Base-by-base conservation (phyloP, 2,797 vertebrate genomes). In the Stomatorhinus walkeri region DNA sequence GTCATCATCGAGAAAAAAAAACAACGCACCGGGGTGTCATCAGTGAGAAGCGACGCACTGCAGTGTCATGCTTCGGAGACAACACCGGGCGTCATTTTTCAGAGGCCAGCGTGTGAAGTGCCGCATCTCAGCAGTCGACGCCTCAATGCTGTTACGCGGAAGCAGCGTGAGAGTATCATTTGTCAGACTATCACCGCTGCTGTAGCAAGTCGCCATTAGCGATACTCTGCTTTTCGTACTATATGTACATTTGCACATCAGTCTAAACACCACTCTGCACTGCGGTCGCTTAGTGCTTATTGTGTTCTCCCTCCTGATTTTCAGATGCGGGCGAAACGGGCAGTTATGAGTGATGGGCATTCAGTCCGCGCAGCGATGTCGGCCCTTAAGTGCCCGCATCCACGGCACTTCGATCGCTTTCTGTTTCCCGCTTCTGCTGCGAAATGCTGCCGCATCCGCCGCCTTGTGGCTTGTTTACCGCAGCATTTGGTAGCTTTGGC, bases 401-500 rank as follows among this genome's bases (percentile, higher is more conserved):
- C 12, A 28, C 4, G n/a, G n/a, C 83, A 3, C 83, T 85, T 85
- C 9, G 83, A 85, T 85, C 24, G 28, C 9, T 85, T 49, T 85
- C 43, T 46, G 46, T 28, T 85, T 85, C 83, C 49, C 8, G 24
- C 43, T 52, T 52, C 22, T 51, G 81, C 22, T 49, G 10, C 6
- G n/a, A 52, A 51, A 28, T 24, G 83, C 48, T 85, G 83, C 48
- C 48, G 6, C 48, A 28, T 51, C n/a, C 19, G 83, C 83, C 54
- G 49, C 22, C 49, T 7, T 40, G 40, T 54, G 22, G 48, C 46
- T 32, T 85, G 84, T 85, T 51, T 52, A 28, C 84, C 12, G 49
- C 84, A 85, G 48, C 48, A 54, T 85, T 85, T 54, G 84, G 84
- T 85, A 14, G 48, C 51, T 85, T 85, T 85, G 84, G 84, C 49